These are phyloP conservation scores for Siniperca obscura DNA, from an alignment of 2,797 vertebrate genomes.

Conservation along the genomic window DNA sequence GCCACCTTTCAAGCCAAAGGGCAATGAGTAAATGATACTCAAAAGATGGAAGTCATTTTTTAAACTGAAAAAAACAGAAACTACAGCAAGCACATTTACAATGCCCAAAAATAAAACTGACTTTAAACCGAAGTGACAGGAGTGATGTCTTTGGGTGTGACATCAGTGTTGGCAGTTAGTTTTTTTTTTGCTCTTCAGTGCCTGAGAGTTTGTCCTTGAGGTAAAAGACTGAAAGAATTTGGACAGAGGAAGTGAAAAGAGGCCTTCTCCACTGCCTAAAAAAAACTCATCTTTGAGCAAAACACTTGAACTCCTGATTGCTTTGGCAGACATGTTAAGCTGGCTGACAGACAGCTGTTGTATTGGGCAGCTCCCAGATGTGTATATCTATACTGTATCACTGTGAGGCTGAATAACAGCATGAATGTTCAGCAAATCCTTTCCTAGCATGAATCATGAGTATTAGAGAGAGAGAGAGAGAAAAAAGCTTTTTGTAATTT, in stretches of 20 bases:
- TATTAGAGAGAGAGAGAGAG: background rate
- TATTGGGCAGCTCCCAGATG: slow-evolving; percentile 21
- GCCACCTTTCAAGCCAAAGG: background rate
- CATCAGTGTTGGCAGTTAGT: background rate
- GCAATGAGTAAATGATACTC: background rate
- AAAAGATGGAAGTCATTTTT: background rate
- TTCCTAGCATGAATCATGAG: background rate
- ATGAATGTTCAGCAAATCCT: background rate
- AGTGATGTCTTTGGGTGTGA: background rate
- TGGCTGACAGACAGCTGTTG: slow-evolving; percentile 17
- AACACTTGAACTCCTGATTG: slow-evolving; percentile 19
- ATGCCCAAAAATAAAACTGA: background rate
- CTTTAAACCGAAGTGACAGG: background rate
- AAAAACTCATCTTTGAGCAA: slow-evolving; percentile 15
- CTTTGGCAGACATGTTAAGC: slow-evolving; percentile 39
- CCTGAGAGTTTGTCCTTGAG: slow-evolving; percentile 8
- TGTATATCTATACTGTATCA: background rate
- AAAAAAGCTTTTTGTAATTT: background rate
- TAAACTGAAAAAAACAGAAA: background rate
- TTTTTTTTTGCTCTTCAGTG: background rate
- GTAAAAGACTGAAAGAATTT: slow-evolving; percentile 8
- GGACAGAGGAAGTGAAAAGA: slow-evolving; percentile 3
- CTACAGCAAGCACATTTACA: background rate
- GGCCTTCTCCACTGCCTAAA: background rate
- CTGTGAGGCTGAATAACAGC: background rate